phyloP scores from a whole-genome alignment of 2,113 vertebrate species.

The Colaptes auratus region DNA sequence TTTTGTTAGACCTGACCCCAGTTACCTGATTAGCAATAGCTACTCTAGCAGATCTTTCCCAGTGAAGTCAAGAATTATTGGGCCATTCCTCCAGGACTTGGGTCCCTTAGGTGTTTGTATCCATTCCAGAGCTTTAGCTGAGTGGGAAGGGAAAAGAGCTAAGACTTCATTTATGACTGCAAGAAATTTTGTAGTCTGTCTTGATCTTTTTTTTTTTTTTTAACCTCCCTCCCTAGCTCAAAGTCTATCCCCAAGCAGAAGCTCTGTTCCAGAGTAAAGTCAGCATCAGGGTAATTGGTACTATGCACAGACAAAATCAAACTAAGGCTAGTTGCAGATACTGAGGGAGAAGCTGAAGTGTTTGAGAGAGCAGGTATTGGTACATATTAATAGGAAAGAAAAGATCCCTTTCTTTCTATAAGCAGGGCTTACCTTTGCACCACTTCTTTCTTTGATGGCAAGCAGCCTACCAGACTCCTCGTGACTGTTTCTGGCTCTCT shows the following conservation, averaged over 20 bases:
- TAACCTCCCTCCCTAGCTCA: background rate
- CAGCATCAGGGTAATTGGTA: background rate
- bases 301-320: background rate
- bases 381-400: background rate
- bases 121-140: background rate
- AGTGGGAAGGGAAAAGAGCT: background rate
- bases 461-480: background rate
- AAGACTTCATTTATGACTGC: background rate
- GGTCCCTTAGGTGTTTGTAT: background rate
- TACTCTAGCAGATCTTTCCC: background rate
- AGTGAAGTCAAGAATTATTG: background rate
- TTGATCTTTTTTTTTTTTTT: background rate
- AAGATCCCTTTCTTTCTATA: background rate
- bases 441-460: background rate
- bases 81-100: rapidly evolving
- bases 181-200: background rate
- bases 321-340: background rate
- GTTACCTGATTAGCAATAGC: background rate
- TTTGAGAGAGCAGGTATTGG: background rate
- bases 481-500: background rate
- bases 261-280: background rate
- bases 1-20: background rate
- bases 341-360: background rate
- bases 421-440: background rate
- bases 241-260: background rate